Conservation (phyloP, 2,797 vertebrate genomes). For the Lacerta viridis region DNA sequence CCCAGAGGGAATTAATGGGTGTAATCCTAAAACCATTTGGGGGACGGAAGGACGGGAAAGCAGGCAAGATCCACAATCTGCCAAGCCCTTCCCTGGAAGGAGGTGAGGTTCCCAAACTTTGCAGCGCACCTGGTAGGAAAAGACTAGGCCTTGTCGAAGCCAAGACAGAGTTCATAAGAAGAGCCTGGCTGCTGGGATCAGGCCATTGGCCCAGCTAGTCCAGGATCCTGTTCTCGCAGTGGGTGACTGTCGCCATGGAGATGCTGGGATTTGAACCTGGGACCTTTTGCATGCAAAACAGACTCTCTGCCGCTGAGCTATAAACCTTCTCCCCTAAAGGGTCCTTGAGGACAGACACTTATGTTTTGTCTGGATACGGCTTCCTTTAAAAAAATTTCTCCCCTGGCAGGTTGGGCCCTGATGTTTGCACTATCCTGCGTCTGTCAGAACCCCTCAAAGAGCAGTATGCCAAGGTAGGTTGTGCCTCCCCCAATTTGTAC, state of each 20-base stretch:
- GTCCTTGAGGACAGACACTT: too few relatives aligned
- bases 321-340: neutral
- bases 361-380: neutral
- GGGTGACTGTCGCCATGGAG: neutral
- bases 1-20: too few relatives aligned
- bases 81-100: neutral
- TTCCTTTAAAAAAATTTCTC: rapidly evolving
- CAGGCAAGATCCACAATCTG: neutral
- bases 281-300: neutral
- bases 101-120: neutral
- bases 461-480: conserved; percentile 80
- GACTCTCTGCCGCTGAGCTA: neutral
- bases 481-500: rapidly evolving
- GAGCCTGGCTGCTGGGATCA: too few relatives aligned
- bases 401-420: conserved; percentile 72
- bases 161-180: too few relatives aligned
- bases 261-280: neutral
- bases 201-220: too few relatives aligned
- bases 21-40: too few relatives aligned
- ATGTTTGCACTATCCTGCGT: conserved; percentile 77
- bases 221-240: too few relatives aligned
- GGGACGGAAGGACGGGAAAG: neutral
- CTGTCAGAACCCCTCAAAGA: conserved; percentile 82
- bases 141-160: too few relatives aligned
- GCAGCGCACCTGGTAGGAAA: too few relatives aligned